Base-by-base conservation (phyloP, 2,888 invertebrate genomes). In the Dynastes grantii region DNA sequence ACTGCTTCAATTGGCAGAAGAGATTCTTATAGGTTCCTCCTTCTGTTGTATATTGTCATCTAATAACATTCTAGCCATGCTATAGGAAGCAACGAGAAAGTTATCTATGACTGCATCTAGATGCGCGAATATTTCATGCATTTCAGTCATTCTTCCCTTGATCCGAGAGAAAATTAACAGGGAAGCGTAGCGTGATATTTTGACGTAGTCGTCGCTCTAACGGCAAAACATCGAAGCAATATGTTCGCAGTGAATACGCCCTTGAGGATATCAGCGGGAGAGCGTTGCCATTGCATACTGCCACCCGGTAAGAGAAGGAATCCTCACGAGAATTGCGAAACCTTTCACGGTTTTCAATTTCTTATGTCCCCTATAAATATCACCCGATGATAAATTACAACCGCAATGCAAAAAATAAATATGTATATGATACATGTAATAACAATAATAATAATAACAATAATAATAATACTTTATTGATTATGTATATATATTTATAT, bases 161-260 rank as follows among this genome's bases (percentile, higher is more conserved):
- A 8, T 8, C 45, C 11, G 45, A 45, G 45, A 58, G 55, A 58
- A 58, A 73, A 73, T 73, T 58, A 73, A 45, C 61, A 37, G 63
- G 68, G 70, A 77, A 80, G 76, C 64, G 75, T 76, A 77, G 76
- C 67, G 77, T 80, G 78, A 76, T 76, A 79, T 71, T 65, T 80
- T 79, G 78, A 67, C 65, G 71, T 37, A 37, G 32, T 45, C 76
- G 80, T 75, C 71, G 76, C 71, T 79, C 79, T 81, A 80, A 80
- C 82, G 80, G 29, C 77, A 80, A 76, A 76, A 80, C 71, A 78
- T 80, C 80, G 78, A 78, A 71, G 79, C 82, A 82, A 83, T 83
- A 83, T 82, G 83, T 81, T 82, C 79, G 8, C 55, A 22, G 55
- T 58, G 55, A 58, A 58, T 58, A 58, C 22, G 55, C 55, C 78